Conservation (phyloP, 2,113 vertebrate species). For the Laticauda colubrina region DNA sequence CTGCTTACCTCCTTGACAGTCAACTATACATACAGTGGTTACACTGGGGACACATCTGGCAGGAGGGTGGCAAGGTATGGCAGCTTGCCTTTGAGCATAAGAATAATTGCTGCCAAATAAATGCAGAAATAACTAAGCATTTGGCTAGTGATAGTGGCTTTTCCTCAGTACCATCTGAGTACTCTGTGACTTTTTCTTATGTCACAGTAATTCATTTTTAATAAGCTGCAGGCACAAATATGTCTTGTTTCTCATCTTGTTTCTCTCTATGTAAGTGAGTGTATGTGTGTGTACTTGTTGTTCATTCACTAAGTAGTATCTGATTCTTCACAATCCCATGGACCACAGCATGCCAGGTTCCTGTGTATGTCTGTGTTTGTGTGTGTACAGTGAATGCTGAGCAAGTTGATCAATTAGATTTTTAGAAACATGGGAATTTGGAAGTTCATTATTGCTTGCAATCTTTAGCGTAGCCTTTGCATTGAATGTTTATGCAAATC, state of each 20-base stretch:
- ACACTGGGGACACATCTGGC: background rate
- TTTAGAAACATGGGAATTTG: background rate
- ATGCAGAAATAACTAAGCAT: background rate
- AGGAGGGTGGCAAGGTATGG: background rate
- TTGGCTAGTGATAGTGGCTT: background rate
- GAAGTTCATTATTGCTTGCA: background rate
- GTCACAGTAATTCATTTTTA: constrained; percentile 42
- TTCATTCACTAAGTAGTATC: background rate
- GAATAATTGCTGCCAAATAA: background rate
- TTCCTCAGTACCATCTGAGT: background rate
- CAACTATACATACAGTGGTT: background rate
- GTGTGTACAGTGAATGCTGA: background rate
- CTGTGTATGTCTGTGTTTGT: background rate
- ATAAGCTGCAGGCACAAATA: background rate
- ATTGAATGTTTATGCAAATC: constrained; percentile 35
- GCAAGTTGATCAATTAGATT: background rate
- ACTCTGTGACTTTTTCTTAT: constrained; percentile 30
- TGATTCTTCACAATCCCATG: background rate
- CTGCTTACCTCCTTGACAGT: background rate
- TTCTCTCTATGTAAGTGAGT: background rate
- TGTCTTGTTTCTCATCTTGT: constrained; percentile 2
- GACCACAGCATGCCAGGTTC: background rate
- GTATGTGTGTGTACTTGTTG: background rate
- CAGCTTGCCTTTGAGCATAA: background rate
- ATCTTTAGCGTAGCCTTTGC: constrained; percentile 8